Evolutionary conservation across 2,888 invertebrate species (phyloP), one percentile per base, ranked within the genome.

Genomic region (Mythimna vitellina): DNA sequence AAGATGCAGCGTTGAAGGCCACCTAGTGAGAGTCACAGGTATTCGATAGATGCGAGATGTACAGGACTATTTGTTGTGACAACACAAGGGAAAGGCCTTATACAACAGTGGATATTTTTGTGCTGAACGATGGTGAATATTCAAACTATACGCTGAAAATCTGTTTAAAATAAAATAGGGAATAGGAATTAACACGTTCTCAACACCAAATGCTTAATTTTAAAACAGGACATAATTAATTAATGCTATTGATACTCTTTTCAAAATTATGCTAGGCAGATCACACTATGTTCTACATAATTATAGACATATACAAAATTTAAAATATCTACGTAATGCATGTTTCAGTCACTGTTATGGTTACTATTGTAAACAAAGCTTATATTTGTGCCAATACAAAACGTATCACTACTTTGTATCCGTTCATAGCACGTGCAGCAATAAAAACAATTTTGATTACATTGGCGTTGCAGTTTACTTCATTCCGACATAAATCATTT

Each of bases 311-410:
- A 62, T n/a, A 42, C 49, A 58, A n/a, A 49, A 49, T 67, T 53
- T 9, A 22, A 61, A 25, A 62, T 61, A 56, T 14, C 12, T 32
- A 38, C 35, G 8, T 32, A 22, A 25, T 70, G 61, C 71, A 71
- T 61, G 58, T 49, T 63, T 25, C 53, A 56, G 35, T 51, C 20
- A 17, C 35, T 78, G 65, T 66, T 73, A 67, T 53, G 65, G 69
- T 65, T 82, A 42, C n/a, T 61, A n/a, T 42, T 82, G 64, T 82
- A 80, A 78, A 80, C 69, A 78, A 2, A 66, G 63, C 49, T 73
- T 64, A 58, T 53, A 63, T 66, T 69, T 57, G 63, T 63, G 29
- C 54, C n/a, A 22, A 65, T 73, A 73, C 79, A 73, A 78, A 35
- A 54, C 81, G 51, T 68, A 53, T 49, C 56, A 20, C 32, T 49